Evolutionary conservation across 2,888 invertebrate species (phyloP).

Genomic region (Temnothorax unifasciatus): DNA sequence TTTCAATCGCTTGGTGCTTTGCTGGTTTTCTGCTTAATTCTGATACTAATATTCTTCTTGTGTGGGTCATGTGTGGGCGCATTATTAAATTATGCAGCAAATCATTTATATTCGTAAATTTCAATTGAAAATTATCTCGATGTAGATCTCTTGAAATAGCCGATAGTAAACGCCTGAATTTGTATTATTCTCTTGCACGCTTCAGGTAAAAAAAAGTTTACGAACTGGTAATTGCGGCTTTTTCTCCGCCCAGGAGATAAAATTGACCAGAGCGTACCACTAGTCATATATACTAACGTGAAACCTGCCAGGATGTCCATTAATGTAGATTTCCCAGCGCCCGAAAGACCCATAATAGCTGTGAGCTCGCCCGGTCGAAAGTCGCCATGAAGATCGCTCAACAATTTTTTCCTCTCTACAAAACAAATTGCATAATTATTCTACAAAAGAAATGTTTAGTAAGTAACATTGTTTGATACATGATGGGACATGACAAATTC

Average conservation of each 20-base stretch:
- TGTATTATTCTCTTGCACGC: too few relatives aligned
- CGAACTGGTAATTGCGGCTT: neutral
- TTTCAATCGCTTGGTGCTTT: neutral
- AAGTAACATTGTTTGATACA: neutral
- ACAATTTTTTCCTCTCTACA: constrained; percentile 85
- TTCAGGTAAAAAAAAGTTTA: neutral
- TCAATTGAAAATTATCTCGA: neutral
- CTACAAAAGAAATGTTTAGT: neutral
- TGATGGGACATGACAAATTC: neutral
- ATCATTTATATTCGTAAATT: neutral
- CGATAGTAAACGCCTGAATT: neutral
- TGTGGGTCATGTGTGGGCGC: neutral
- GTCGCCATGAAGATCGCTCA: constrained; percentile 88
- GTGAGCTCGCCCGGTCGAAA: constrained; percentile 92
- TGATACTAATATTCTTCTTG: neutral
- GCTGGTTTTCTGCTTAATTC: neutral
- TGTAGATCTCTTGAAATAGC: neutral
- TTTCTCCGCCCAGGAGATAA: neutral
- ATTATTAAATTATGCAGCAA: neutral
- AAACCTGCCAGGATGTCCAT: constrained; percentile 96
- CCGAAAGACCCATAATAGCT: constrained; percentile 96
- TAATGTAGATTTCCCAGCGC: constrained; percentile 95
- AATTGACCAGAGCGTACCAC: neutral
- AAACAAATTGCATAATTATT: constrained; percentile 70
- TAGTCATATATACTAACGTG: constrained; percentile 89